phyloP scores from a whole-genome alignment of 53 echinoderm and acorn worm species.

The Henricia sp. region DNA sequence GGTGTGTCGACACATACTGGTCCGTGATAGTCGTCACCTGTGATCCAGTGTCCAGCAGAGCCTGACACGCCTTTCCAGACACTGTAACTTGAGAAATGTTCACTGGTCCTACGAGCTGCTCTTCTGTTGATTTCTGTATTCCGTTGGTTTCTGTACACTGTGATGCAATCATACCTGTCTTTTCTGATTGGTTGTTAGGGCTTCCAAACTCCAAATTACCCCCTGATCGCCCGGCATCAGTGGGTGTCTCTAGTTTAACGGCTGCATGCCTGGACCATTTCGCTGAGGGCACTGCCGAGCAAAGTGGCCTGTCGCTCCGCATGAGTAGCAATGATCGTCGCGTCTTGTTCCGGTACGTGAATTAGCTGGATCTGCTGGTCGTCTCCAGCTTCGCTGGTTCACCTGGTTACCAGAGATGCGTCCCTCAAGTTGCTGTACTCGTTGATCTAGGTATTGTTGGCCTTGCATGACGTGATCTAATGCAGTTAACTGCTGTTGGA shows the following conservation, averaged over 20 bases:
- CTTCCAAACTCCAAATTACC: neutral
- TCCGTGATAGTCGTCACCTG: slow-evolving; percentile 20
- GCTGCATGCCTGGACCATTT: neutral
- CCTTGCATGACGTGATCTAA: neutral
- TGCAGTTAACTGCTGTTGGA: neutral
- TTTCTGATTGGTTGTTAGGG: neutral
- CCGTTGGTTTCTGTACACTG: neutral
- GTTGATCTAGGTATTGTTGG: neutral
- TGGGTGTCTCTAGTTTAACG: slow-evolving; percentile 14
- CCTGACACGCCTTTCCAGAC: neutral
- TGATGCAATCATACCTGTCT: neutral
- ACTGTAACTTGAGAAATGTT: neutral
- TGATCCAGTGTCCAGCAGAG: slow-evolving; percentile 21
- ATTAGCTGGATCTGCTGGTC: neutral
- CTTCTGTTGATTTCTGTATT: neutral
- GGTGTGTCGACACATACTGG: neutral
- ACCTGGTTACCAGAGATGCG: neutral
- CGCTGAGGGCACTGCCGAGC: slow-evolving; percentile 1
- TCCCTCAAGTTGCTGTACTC: slow-evolving; percentile 3
- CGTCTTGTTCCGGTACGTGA: neutral
- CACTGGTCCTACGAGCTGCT: slow-evolving; percentile 22
- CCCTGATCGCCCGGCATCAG: slow-evolving; percentile 38
- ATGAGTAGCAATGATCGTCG: neutral
- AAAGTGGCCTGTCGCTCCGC: slow-evolving; percentile 7
- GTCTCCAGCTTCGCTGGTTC: neutral